A percentile compares a stretch with the other conserved stretches of the same genome.
These are phyloP conservation scores for Pseudonaja textilis DNA, from an alignment of 2,113 vertebrate genomes.

Conservation along the genomic window DNA sequence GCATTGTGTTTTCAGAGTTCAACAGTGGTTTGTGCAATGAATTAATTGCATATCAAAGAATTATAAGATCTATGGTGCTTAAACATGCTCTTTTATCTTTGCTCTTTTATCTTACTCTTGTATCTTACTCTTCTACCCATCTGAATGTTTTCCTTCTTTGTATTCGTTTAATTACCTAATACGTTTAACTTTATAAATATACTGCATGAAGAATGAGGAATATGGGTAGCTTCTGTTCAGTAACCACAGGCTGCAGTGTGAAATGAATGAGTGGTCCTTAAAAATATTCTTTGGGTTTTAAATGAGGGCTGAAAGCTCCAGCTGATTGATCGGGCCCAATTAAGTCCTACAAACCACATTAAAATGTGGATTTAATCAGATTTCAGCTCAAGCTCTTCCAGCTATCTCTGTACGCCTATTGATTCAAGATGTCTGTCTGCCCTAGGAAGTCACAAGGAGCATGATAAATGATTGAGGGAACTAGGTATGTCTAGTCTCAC, in stretches of 20 bases:
- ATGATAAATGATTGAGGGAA: background rate
- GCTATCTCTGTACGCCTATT: background rate
- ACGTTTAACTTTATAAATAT: background rate
- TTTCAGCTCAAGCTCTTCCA: background rate
- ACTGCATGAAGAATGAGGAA: background rate
- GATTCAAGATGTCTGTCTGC: constrained; percentile 5
- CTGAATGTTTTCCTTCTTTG: background rate
- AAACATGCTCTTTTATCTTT: background rate
- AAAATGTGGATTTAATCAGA: constrained; percentile 18
- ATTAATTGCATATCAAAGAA: background rate
- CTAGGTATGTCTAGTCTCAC: background rate
- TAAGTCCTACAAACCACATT: background rate
- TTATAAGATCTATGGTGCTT: background rate
- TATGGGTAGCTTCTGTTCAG: background rate
- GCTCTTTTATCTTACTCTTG: background rate
- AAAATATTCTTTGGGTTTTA: background rate
- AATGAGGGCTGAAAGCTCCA: background rate
- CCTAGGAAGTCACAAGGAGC: background rate
- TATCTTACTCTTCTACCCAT: background rate
- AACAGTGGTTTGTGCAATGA: background rate
- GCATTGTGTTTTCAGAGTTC: background rate
- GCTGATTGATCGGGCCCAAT: background rate
- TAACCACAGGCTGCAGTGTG: background rate
- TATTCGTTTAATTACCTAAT: background rate
- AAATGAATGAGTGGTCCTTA: background rate